Conservation (phyloP, 2,113 vertebrate species). For the Pycnonotus jocosus region DNA sequence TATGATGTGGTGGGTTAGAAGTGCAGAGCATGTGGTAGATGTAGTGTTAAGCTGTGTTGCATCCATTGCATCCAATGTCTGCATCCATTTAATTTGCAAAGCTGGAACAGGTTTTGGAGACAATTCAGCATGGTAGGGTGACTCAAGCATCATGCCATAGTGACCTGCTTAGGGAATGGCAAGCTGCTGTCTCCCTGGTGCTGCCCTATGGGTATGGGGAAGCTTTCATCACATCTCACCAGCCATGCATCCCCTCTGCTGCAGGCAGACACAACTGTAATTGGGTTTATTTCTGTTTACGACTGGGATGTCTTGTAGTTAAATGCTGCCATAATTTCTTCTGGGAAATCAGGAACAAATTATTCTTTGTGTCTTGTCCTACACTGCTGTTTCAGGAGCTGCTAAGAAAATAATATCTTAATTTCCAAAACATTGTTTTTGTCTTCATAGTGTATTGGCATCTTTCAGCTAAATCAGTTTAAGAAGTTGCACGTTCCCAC, state of each 20-base stretch:
- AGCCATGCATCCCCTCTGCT: not conserved
- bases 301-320: not conserved
- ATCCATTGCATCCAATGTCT: too few species aligned
- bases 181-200: not conserved
- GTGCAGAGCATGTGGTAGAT: fast-evolving
- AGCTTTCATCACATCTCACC: fast-evolving
- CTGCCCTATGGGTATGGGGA: fast-evolving
- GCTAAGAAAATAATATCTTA: not conserved
- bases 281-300: not conserved
- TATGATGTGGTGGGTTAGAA: not conserved
- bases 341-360: not conserved
- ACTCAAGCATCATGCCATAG: fast-evolving
- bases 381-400: not conserved
- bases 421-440: not conserved
- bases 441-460: not conserved
- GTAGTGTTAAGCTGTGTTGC: not conserved
- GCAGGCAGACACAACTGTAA: not conserved
- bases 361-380: not conserved
- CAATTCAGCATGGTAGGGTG: not conserved
- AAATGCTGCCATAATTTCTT: not conserved
- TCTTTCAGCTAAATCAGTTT: not conserved
- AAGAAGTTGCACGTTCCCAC: not conserved
- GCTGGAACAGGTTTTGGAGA: not conserved
- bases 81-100: fast-evolving
- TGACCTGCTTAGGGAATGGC: not conserved